Evolutionary conservation across 2,797 vertebrate species (phyloP), one percentile per base, ranked within the genome.

Genomic region (Acanthornis magna): DNA sequence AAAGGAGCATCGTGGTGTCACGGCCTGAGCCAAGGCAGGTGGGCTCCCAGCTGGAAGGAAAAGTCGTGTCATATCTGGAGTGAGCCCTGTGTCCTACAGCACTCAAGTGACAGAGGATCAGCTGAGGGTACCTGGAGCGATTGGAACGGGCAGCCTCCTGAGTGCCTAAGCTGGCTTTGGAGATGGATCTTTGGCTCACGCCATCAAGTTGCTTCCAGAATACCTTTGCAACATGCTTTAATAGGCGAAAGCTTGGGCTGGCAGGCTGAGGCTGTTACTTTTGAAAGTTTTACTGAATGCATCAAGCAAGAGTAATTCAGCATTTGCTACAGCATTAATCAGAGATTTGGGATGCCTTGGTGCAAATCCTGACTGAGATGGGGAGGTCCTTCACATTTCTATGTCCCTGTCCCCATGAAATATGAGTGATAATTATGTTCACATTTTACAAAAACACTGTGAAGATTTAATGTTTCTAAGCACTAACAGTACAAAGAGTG

Each of bases 1-100:
- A 0, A 77, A 62, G 43, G 75, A 54, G 32, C 1, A 0, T 26
- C 2, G 2, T 36, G 40, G 42, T 80, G 36, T 78, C 27, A 19
- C 8, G 54, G 61, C 18, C 48, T 10, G 11, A 80, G 42, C 34
- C 48, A 30, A 67, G 23, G 60, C 48, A 82, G 32, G 40, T 67
- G 60, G 38, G 30, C 34, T 92, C 50, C 32, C n/a, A 58, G 45
- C n/a, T 34, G 38, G 62, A 68, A 84, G 47, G 68, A 76, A 11
- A 76, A 66, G 45, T 74, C 16, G 5, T 11, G 2, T 83, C 32
- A 12, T 63, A 40, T 40, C 16, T 55, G 12, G 74, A 42, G 53
- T 74, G 63, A 74, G 67, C 27, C 6, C 5, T 11, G 2, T 65
- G 40, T 89, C 63, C 51, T 65, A 4, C 34, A 32, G 55, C 0